phyloP scores from a whole-genome alignment of 2,797 vertebrate genomes.

The Sebastes reedi region DNA sequence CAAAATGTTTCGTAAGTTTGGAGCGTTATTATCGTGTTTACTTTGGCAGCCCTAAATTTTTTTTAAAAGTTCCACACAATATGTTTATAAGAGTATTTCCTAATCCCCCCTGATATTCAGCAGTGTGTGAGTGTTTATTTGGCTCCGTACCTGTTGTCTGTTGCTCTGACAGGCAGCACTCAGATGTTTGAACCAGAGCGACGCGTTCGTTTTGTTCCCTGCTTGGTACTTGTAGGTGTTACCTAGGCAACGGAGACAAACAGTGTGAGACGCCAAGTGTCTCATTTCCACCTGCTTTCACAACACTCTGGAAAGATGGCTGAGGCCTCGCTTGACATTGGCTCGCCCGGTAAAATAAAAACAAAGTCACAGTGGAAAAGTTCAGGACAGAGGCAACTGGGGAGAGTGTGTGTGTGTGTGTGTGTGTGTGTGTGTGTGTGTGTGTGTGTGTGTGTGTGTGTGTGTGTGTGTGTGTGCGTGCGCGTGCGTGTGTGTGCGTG shows the following conservation, averaged over 20 bases:
- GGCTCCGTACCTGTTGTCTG: constrained; percentile 92
- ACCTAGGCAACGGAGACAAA: constrained; percentile 81
- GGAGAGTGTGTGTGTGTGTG: background rate
- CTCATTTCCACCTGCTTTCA: constrained; percentile 13
- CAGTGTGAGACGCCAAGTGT: constrained; percentile 24
- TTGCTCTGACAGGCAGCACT: constrained; percentile 97
- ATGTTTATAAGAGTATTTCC: no score
- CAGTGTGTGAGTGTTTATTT: background rate
- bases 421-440: background rate
- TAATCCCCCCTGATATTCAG: background rate
- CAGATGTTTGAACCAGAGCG: constrained; percentile 98
- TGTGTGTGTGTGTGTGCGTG: no score
- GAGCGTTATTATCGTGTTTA: no score
- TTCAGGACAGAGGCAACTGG: constrained; percentile 12
- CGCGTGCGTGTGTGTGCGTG: accelerated
- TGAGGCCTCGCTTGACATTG: constrained; percentile 25
- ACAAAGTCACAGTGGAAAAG: constrained; percentile 30
- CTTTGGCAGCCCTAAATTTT: no score
- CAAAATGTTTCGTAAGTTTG: no score
- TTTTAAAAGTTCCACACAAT: no score
- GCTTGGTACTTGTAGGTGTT: constrained; percentile 99
- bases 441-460: background rate
- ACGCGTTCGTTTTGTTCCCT: constrained; percentile 92
- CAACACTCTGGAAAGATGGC: constrained; percentile 30
- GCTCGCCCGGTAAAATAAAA: background rate